Conservation (phyloP, 2,888 invertebrate species). For the Cetonia aurata region DNA sequence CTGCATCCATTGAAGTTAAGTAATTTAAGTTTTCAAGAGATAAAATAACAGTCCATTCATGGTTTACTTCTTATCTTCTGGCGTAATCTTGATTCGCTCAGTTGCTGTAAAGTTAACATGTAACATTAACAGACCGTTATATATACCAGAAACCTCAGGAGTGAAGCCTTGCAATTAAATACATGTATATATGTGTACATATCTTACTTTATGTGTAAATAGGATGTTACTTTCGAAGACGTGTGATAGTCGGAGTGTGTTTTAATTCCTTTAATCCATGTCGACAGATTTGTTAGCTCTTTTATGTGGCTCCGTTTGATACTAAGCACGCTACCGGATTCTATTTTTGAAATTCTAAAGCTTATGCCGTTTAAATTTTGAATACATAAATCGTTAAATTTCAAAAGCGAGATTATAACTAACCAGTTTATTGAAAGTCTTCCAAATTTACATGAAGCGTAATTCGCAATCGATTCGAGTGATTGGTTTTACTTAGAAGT, state of each 20-base stretch:
- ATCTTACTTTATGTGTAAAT: constrained; percentile 40
- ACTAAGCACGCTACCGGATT: constrained; percentile 29
- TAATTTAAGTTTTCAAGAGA: constrained; percentile 4
- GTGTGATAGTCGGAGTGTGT: constrained; percentile 37
- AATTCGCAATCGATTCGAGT: no score
- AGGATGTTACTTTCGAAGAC: constrained; percentile 39
- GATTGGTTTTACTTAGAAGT: no score
- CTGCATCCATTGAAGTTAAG: constrained; percentile 14
- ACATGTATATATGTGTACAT: constrained; percentile 40
- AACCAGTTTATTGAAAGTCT: no score
- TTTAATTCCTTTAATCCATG: constrained; percentile 40
- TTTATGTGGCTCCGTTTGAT: constrained; percentile 36
- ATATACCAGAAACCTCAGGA: constrained; percentile 37
- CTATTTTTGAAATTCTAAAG: constrained; percentile 39
- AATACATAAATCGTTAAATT: constrained; percentile 14
- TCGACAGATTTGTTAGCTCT: constrained; percentile 40
- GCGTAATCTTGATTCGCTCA: constrained; percentile 42
- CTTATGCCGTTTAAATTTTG: constrained; percentile 29
- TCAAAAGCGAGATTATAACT: constrained; percentile 8
- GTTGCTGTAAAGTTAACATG: constrained; percentile 37
- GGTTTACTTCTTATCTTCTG: constrained; percentile 42
- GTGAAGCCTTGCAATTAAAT: constrained; percentile 41
- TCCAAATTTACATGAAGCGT: no score
- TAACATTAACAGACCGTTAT: constrained; percentile 40
- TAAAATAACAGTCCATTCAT: constrained; percentile 41